phyloP scores from a whole-genome alignment of 53 echinoderm and acorn worm species.

The Antedon mediterranea region DNA sequence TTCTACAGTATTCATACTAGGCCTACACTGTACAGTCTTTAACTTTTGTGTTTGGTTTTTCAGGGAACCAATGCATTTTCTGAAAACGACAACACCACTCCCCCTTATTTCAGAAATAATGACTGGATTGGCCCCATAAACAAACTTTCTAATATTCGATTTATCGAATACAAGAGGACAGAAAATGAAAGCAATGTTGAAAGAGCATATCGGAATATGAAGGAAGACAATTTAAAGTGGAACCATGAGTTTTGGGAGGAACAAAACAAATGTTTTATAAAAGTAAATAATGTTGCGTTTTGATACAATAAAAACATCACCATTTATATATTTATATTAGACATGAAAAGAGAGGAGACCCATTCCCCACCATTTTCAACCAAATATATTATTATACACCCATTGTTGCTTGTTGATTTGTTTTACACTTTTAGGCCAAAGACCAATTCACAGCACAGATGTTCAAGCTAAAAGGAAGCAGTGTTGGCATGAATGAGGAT shows the following conservation, averaged over 20 bases:
- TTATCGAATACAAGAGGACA: constrained; percentile 38
- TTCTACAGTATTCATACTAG: too few species aligned
- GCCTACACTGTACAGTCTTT: too few species aligned
- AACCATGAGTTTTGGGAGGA: constrained; percentile 79
- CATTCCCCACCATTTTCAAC: too few species aligned
- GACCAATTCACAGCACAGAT: constrained; percentile 41
- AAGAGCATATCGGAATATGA: constrained; percentile 30
- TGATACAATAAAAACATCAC: too few species aligned
- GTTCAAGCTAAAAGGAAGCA: constrained; percentile 18
- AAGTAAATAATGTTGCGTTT: constrained; percentile 53
- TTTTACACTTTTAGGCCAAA: constrained; percentile 38
- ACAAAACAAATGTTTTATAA: constrained; percentile 77
- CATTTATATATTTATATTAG: too few species aligned
- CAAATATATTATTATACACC: too few species aligned
- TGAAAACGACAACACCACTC: too few species aligned
- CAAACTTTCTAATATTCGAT: constrained; percentile 63
- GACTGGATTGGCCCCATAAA: constrained; percentile 93
- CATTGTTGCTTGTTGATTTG: too few species aligned
- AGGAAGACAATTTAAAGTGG: constrained; percentile 47
- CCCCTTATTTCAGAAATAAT: constrained; percentile 27
- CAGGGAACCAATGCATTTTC: too few species aligned
- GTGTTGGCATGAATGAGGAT: constrained; percentile 29
- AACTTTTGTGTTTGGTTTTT: too few species aligned
- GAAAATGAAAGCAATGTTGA: constrained; percentile 54
- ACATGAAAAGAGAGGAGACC: too few species aligned